phyloP scores from a whole-genome alignment of 2,888 invertebrate species.

The Halictus quadricinctus region DNA sequence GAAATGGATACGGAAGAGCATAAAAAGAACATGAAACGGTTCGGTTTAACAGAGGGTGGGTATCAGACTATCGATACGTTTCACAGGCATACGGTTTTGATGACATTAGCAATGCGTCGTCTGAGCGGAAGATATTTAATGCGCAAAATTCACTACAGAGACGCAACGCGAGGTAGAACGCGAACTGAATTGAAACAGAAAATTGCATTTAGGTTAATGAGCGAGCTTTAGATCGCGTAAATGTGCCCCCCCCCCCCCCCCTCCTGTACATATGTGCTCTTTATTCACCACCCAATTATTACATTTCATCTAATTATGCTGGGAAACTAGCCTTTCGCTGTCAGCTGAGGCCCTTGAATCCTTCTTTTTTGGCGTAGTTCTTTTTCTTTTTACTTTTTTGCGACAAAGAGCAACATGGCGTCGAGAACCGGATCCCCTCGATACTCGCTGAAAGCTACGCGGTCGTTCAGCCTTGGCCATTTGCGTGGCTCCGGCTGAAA shows the following conservation, averaged over 20 bases:
- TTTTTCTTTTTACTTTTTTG: not conserved
- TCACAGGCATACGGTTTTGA: slow-evolving; percentile 14
- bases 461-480: slow-evolving; percentile 38
- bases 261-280: not conserved
- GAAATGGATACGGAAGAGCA: not conserved
- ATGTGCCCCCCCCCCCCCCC: not conserved
- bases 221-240: slow-evolving; percentile 24
- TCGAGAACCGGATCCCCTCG: slow-evolving; percentile 2
- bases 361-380: not conserved
- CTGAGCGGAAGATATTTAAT: slow-evolving; percentile 25
- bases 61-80: slow-evolving; percentile 6
- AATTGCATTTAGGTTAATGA: slow-evolving; percentile 40
- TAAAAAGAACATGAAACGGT: not conserved
- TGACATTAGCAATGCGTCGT: not conserved
- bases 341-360: not conserved
- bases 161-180: not conserved
- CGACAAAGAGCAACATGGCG: not conserved
- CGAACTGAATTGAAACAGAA: slow-evolving; percentile 31
- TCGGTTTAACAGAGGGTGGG: not conserved
- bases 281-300: slow-evolving; percentile 20
- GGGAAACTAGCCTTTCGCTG: not conserved
- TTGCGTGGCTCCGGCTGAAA: slow-evolving; percentile 44
- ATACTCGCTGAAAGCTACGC: slow-evolving; percentile 34
- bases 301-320: slow-evolving; percentile 10
- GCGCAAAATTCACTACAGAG: not conserved